Evolutionary conservation across 2,888 invertebrate genomes (phyloP).

Genomic region (Cephus nigrinus): DNA sequence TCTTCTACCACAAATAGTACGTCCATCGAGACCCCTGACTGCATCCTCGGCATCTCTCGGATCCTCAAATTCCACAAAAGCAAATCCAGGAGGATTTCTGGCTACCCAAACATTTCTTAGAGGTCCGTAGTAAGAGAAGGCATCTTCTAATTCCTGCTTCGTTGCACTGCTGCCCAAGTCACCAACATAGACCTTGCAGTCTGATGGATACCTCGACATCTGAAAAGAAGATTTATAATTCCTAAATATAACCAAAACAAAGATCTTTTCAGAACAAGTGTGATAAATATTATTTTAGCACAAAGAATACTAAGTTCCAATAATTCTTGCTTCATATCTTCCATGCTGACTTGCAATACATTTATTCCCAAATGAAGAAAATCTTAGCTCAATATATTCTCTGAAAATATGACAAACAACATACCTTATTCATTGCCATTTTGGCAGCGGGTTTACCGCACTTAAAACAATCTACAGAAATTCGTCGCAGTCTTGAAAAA

Average conservation of each 20-base stretch:
- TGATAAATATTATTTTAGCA: background rate
- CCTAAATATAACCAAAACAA: background rate
- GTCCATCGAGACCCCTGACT: constrained; percentile 79
- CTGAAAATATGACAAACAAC: background rate
- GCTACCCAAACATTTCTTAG: constrained; percentile 98
- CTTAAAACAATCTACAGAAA: background rate
- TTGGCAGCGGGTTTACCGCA: background rate
- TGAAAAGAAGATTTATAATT: constrained; percentile 25
- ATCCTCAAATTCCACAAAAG: constrained; percentile 95
- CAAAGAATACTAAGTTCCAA: background rate
- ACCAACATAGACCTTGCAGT: constrained; percentile 96
- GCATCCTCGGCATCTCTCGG: constrained; percentile 93
- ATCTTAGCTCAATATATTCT: background rate
- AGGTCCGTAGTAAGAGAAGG: constrained; percentile 92
- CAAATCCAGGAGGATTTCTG: constrained; percentile 94
- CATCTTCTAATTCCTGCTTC: constrained; percentile 92
- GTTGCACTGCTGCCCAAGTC: constrained; percentile 92
- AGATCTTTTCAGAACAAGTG: background rate
- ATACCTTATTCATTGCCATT: constrained; percentile 4
- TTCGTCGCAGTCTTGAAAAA: background rate
- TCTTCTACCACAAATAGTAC: constrained; percentile 88
- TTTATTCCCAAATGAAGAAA: background rate
- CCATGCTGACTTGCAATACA: background rate
- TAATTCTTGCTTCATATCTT: background rate
- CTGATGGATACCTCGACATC: constrained; percentile 84